Evolutionary conservation across 1,140 invertebrate species (phyloP).

Genomic region (Apis mellifera): DNA sequence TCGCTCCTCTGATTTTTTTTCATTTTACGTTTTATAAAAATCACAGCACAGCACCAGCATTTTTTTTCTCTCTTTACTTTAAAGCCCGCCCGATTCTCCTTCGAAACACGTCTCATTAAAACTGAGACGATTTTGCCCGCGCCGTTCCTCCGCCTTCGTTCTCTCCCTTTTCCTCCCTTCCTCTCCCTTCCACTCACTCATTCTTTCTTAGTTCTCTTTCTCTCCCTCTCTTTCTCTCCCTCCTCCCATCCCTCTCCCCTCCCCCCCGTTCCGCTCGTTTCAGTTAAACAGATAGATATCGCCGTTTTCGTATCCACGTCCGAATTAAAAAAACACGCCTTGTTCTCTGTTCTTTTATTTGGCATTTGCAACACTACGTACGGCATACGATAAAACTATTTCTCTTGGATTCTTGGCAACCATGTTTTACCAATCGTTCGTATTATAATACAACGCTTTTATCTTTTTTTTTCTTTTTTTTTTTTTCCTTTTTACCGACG

Average conservation of each 20-base stretch:
- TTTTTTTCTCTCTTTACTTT: conserved; percentile 74
- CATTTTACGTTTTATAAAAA: conserved; percentile 76
- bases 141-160: conserved; percentile 4
- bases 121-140: conserved; percentile 68
- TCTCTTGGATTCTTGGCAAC: conserved; percentile 44
- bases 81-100: conserved; percentile 73
- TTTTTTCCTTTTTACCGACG: conserved; percentile 26
- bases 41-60: conserved; percentile 80
- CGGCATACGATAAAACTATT: conserved; percentile 61
- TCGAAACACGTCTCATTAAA: conserved; percentile 73
- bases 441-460: conserved; percentile 36
- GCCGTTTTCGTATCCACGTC: conserved; percentile 19
- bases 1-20: conserved; percentile 39
- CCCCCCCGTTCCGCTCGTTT: neutral
- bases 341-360: conserved; percentile 69
- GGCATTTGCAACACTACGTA: conserved; percentile 72
- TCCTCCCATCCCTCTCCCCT: neutral
- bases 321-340: conserved; percentile 51
- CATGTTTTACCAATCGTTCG: conserved; percentile 43
- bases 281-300: conserved; percentile 56
- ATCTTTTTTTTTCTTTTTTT: conserved; percentile 25
- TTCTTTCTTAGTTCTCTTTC: neutral
- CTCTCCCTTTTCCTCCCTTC: neutral
- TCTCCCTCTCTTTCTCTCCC: neutral
- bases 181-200: neutral